These are phyloP conservation scores for Sarcophaga subvicina DNA, from an alignment of 2,888 invertebrate genomes.

Conservation along the genomic window DNA sequence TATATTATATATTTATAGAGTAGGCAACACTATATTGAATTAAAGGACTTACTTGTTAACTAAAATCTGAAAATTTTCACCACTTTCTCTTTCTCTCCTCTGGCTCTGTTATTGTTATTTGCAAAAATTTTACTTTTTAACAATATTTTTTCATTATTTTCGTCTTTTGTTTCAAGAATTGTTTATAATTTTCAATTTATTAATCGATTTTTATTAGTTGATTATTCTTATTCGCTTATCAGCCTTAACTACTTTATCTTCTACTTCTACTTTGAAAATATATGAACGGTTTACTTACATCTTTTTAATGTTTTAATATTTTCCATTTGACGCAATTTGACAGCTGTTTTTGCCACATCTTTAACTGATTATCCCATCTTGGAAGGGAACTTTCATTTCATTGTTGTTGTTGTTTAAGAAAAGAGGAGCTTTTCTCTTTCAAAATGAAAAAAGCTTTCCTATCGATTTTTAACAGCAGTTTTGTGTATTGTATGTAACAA, in stretches of 20 bases:
- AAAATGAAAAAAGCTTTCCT: slow-evolving; percentile 42
- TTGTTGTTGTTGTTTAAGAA: not conserved
- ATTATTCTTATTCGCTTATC: not conserved
- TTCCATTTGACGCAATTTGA: slow-evolving; percentile 76
- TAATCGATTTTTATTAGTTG: not conserved
- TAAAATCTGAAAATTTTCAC: not conserved
- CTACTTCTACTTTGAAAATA: slow-evolving; percentile 1
- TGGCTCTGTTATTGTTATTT: too few relatives aligned
- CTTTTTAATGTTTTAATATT: slow-evolving; percentile 48
- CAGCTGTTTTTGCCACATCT: slow-evolving; percentile 75
- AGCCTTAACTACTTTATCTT: not conserved
- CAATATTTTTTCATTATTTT: too few relatives aligned
- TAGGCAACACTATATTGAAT: slow-evolving; percentile 8
- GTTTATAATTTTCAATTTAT: not conserved
- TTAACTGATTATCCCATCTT: slow-evolving; percentile 63
- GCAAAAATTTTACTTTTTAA: too few relatives aligned
- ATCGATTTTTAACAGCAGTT: slow-evolving; percentile 64
- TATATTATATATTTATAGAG: too few relatives aligned
- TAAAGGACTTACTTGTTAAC: slow-evolving; percentile 15
- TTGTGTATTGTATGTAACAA: slow-evolving; percentile 63
- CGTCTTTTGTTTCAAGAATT: not conserved
- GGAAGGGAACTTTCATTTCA: not conserved
- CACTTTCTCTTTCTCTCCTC: not conserved
- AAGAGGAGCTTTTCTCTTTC: not conserved
- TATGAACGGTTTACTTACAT: slow-evolving; percentile 38